These are phyloP conservation scores for Enteromius afrohamiltoni DNA, from an alignment of 2,797 vertebrate genomes.

Conservation along the genomic window DNA sequence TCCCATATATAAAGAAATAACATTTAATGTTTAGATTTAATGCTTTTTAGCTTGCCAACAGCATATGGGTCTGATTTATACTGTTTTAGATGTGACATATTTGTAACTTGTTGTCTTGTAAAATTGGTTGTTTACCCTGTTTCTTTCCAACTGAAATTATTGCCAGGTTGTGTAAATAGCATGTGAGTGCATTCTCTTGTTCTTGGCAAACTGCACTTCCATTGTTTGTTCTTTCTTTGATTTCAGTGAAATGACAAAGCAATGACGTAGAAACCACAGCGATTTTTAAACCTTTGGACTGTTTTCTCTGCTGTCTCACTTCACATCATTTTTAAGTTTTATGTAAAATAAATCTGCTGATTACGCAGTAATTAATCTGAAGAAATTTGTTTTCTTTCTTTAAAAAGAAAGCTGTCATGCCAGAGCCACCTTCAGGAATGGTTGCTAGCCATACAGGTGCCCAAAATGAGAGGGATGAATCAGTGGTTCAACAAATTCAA, in stretches of 20 bases:
- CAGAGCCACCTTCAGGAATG: constrained; percentile 61
- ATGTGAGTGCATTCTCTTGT: background rate
- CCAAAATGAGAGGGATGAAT: constrained; percentile 47
- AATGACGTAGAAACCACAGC: background rate
- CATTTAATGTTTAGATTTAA: background rate
- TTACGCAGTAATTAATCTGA: background rate
- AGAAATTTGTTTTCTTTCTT: constrained; percentile 33
- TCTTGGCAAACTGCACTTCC: background rate
- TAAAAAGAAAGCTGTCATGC: constrained; percentile 3
- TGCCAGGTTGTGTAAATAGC: background rate
- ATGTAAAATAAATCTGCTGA: background rate
- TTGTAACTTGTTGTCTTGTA: background rate
- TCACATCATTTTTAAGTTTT: background rate
- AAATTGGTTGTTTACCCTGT: background rate
- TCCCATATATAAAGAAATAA: too few species aligned
- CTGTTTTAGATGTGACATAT: background rate
- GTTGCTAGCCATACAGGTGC: constrained; percentile 65
- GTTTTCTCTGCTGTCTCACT: background rate
- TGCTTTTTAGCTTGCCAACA: too few species aligned
- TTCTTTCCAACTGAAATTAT: background rate
- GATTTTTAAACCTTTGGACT: background rate
- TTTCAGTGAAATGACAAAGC: background rate
- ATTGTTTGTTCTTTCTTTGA: background rate
- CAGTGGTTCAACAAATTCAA: constrained; percentile 51
- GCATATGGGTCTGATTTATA: background rate